Percentiles rank a stretch among this genome's conserved stretches.
Evolutionary conservation across 2,113 vertebrate genomes (phyloP).

Genomic region (Apaloderma vittatum): DNA sequence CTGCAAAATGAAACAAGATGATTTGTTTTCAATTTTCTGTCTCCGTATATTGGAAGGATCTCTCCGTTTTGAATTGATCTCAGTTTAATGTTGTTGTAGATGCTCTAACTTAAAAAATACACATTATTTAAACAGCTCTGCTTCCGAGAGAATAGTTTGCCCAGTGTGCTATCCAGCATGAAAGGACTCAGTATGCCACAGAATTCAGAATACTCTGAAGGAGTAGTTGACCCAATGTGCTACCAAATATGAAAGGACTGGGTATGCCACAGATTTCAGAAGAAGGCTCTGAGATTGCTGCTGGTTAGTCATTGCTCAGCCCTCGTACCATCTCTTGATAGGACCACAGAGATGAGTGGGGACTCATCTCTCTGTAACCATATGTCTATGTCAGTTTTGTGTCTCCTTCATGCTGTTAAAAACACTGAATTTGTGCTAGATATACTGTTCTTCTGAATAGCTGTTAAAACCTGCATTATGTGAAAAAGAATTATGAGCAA

Average conservation of each 20-base stretch:
- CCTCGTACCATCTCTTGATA: neutral
- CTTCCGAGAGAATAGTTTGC: neutral
- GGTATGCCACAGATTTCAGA: neutral
- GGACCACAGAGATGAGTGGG: neutral
- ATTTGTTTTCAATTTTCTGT: neutral
- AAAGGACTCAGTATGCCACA: neutral
- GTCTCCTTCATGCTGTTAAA: neutral
- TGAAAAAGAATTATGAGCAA: neutral
- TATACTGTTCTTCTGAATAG: neutral
- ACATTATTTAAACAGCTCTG: neutral
- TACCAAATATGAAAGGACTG: neutral
- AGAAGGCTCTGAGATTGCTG: neutral
- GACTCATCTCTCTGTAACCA: neutral
- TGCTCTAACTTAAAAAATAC: neutral
- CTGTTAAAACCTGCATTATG: neutral
- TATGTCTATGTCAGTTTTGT: neutral
- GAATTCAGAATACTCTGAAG: neutral
- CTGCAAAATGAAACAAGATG: neutral
- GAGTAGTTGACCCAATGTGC: neutral
- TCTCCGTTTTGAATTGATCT: neutral
- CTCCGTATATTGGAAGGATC: neutral
- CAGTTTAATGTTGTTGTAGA: neutral
- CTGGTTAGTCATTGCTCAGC: neutral
- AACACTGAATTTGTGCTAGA: neutral
- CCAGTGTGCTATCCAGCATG: neutral